Evolutionary conservation across 2,113 vertebrate species (phyloP), one percentile per base, ranked within the genome.

Genomic region (Hyaena hyaena): DNA sequence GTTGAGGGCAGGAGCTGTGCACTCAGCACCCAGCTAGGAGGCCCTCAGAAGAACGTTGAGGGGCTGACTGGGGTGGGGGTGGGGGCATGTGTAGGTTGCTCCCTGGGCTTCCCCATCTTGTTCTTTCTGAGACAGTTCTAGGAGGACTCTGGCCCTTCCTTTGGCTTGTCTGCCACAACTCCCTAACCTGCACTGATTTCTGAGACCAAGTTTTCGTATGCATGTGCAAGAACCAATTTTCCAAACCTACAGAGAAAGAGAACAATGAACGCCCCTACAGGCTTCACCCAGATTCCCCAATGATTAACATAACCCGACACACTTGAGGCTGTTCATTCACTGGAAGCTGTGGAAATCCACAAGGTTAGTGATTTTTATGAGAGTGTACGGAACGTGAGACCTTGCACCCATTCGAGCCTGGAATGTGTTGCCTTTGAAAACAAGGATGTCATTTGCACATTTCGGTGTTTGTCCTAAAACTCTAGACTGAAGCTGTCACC

Each of bases 391-490:
- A 77, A 33, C 17, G 0, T 45, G 74, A 45, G 68, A 50, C 39
- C 84, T 17, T 63, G n/a, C 35, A 19, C 50, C 1, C 0, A 23
- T 93, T 23, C 80, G 48, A n/a, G 19, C 87, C 53, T 96, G 76
- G n/a, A 95, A 71, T 93, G 73, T 95, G 31, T 58, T 92, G 63
- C 76, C 17, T 8, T 21, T 71, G 63, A 93, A 48, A 97, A 39
- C n/a, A 80, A 45, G 14, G 7, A 35, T 88, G 93, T 48, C 8
- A 1, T 82, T 39, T 65, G 61, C 19, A 26, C 19, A 19, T 63
- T 11, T 66, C 31, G 5, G 35, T 26, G 10, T 84, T 76, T 95
- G 69, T 96, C 86, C 14, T 88, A 65, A 66, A 88, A 55, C 48
- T 82, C 82, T 91, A 88, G 87, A 82, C 61, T 76, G 97, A 84